These are phyloP conservation scores for Mythimna impura DNA, from an alignment of 2,888 invertebrate species.

Conservation along the genomic window DNA sequence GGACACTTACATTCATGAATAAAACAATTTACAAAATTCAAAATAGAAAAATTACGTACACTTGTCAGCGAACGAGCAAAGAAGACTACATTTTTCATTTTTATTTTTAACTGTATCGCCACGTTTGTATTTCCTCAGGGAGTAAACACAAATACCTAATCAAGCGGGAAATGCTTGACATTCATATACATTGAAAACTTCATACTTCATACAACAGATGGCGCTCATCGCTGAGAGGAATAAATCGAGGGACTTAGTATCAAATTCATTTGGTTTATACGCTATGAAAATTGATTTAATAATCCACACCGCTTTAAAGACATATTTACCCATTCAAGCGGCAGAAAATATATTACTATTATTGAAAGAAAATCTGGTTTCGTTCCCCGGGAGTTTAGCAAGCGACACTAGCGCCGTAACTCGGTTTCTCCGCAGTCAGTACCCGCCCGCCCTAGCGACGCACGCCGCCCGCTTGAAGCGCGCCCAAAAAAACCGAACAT, in stretches of 20 bases:
- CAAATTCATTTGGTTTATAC: not conserved
- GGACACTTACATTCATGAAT: slow-evolving; percentile 11
- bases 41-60: slow-evolving; percentile 20
- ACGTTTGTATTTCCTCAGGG: slow-evolving; percentile 54
- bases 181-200: slow-evolving; percentile 32
- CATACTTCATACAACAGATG: slow-evolving; percentile 38
- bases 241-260: not conserved
- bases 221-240: slow-evolving; percentile 10
- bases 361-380: slow-evolving; percentile 39
- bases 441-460: slow-evolving; percentile 64
- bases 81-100: slow-evolving; percentile 45
- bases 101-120: slow-evolving; percentile 48
- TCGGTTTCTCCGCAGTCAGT: slow-evolving; percentile 68
- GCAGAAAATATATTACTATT: slow-evolving; percentile 54
- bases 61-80: slow-evolving; percentile 24
- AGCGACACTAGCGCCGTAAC: slow-evolving; percentile 68
- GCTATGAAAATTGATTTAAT: slow-evolving; percentile 27
- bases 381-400: slow-evolving; percentile 53
- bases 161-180: slow-evolving; percentile 54
- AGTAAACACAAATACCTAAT: slow-evolving; percentile 55
- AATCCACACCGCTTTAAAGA: slow-evolving; percentile 24
- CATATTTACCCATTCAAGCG: slow-evolving; percentile 31
- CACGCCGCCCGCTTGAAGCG: slow-evolving; percentile 59
- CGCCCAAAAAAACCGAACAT: slow-evolving; percentile 65
- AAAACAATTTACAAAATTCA: slow-evolving; percentile 19